phyloP scores from a whole-genome alignment of 2,888 invertebrate species.

The Marronus borbonicus region DNA sequence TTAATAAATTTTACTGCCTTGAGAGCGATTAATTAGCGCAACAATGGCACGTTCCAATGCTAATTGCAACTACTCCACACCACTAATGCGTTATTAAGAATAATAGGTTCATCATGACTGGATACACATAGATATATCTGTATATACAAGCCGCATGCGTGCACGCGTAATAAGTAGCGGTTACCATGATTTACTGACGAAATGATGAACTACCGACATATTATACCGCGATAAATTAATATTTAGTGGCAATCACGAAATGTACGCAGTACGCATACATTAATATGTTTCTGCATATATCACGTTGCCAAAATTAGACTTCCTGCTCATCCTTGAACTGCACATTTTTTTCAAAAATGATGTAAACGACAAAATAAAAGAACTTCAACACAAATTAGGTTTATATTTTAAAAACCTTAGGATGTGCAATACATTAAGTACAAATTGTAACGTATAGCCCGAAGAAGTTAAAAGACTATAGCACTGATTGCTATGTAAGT shows the following conservation, averaged over 20 bases:
- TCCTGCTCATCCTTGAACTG: too few relatives aligned
- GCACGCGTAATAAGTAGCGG: conserved; percentile 6
- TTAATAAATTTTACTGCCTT: conserved; percentile 47
- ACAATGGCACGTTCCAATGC: conserved; percentile 38
- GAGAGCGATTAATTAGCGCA: conserved; percentile 44
- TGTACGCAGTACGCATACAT: too few relatives aligned
- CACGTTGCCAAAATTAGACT: too few relatives aligned
- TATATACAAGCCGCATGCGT: not conserved
- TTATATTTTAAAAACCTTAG: too few relatives aligned
- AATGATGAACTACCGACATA: conserved; percentile 16
- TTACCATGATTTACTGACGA: not conserved
- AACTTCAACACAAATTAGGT: too few relatives aligned
- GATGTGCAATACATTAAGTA: too few relatives aligned
- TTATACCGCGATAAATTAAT: not conserved
- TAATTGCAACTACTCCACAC: conserved; percentile 32
- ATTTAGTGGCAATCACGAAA: not conserved
- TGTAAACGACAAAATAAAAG: too few relatives aligned
- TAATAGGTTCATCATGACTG: conserved; percentile 34
- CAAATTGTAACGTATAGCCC: too few relatives aligned
- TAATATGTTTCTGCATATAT: too few relatives aligned
- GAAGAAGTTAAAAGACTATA: too few relatives aligned
- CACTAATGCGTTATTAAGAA: conserved; percentile 48
- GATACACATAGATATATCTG: not conserved
- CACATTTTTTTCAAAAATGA: too few relatives aligned
- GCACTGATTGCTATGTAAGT: too few relatives aligned